These are phyloP conservation scores for Trichogramma evanescens DNA, from an alignment of 2,888 invertebrate species.

Conservation along the genomic window DNA sequence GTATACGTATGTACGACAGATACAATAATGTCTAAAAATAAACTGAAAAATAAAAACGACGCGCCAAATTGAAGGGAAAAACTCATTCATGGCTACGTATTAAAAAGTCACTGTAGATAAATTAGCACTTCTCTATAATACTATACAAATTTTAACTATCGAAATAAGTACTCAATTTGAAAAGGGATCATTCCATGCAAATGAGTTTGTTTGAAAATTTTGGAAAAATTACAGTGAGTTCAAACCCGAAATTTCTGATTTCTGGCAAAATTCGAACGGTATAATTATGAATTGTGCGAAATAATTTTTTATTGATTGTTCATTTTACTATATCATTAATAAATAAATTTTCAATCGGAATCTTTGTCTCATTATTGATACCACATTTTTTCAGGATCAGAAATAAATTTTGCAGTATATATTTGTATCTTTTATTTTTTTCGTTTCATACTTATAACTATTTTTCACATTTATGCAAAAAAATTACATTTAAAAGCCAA, in stretches of 20 bases:
- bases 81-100: constrained; percentile 17
- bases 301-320: constrained; percentile 20
- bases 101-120: constrained; percentile 46
- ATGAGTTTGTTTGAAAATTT: too few species aligned
- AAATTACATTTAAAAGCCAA: neutral
- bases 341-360: constrained; percentile 18
- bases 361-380: neutral
- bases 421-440: neutral
- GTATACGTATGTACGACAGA: too few species aligned
- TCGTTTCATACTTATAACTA: neutral
- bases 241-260: too few species aligned
- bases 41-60: neutral
- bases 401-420: neutral
- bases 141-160: too few species aligned
- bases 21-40: too few species aligned
- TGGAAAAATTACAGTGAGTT: too few species aligned
- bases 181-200: too few species aligned
- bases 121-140: constrained; percentile 32
- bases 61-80: neutral
- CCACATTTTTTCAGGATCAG: neutral
- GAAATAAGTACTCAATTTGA: too few species aligned
- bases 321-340: constrained; percentile 19
- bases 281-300: constrained; percentile 1
- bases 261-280: too few species aligned
- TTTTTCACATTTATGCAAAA: neutral